Conservation (phyloP, 2,797 vertebrate genomes). For the Potorous gilbertii region DNA sequence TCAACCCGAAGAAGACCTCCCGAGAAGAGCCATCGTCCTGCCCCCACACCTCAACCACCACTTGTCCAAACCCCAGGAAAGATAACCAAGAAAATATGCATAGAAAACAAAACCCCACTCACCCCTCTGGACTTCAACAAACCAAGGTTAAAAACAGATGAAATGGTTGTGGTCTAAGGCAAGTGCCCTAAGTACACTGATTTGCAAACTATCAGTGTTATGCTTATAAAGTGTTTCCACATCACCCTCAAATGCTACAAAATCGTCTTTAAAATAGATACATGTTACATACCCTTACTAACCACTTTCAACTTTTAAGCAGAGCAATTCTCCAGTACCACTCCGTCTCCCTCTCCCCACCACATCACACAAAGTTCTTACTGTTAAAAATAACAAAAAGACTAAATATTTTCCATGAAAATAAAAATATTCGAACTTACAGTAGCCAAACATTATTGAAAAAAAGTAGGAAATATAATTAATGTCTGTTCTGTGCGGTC, state of each 20-base stretch:
- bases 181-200: slow-evolving; percentile 68
- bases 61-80: neutral
- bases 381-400: slow-evolving; percentile 81
- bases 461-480: slow-evolving; percentile 82
- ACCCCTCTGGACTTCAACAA: slow-evolving; percentile 62
- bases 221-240: slow-evolving; percentile 56
- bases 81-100: slow-evolving; percentile 31
- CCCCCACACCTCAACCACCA: neutral
- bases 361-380: slow-evolving; percentile 77
- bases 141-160: slow-evolving; percentile 27
- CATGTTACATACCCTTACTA: slow-evolving; percentile 75
- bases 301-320: slow-evolving; percentile 80
- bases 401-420: slow-evolving; percentile 77
- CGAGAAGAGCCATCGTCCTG: neutral
- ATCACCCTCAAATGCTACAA: slow-evolving; percentile 72
- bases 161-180: slow-evolving; percentile 66
- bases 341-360: slow-evolving; percentile 56
- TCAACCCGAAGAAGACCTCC: neutral
- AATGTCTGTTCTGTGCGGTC: slow-evolving; percentile 83
- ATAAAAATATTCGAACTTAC: slow-evolving; percentile 84
- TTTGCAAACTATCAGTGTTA: slow-evolving; percentile 69
- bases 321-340: slow-evolving; percentile 67
- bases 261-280: slow-evolving; percentile 74
- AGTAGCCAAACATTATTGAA: slow-evolving; percentile 87
- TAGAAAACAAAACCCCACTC: slow-evolving; percentile 58